Percentiles rank a stretch among this genome's conserved stretches.
These are phyloP conservation scores for Pseudolaguvia tuberculata DNA, from an alignment of 2,113 vertebrate species.

Conservation along the genomic window DNA sequence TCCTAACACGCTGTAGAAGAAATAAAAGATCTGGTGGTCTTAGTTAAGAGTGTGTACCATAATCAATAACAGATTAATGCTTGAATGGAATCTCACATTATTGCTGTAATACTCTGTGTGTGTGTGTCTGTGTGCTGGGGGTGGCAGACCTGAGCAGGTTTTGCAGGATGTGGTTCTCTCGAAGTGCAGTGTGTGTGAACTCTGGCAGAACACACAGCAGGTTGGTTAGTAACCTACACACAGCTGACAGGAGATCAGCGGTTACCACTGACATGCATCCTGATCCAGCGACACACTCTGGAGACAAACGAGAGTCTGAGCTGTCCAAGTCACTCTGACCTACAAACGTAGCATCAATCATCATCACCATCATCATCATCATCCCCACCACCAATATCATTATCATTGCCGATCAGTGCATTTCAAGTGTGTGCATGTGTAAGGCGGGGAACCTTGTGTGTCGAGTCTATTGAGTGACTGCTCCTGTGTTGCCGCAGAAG, in stretches of 20 bases:
- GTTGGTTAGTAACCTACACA: slow-evolving; percentile 83
- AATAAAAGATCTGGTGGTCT: background rate
- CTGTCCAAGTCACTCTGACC: slow-evolving; percentile 78
- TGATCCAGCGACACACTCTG: slow-evolving; percentile 60
- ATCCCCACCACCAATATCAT: too few species aligned
- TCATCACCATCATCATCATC: background rate
- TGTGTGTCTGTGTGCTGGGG: background rate
- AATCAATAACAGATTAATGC: background rate
- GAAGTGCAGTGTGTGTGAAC: slow-evolving; percentile 76
- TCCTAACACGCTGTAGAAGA: too few species aligned
- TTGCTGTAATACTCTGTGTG: background rate
- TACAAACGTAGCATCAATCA: slow-evolving; percentile 48
- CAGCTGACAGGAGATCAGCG: slow-evolving; percentile 78
- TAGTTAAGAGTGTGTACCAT: background rate
- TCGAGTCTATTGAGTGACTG: slow-evolving; percentile 66
- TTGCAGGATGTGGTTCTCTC: slow-evolving; percentile 68
- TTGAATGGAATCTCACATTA: background rate
- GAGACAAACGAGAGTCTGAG: slow-evolving; percentile 64
- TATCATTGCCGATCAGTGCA: too few species aligned
- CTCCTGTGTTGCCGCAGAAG: slow-evolving; percentile 58
- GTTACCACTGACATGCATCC: slow-evolving; percentile 76
- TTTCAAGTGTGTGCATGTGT: background rate
- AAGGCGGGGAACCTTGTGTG: slow-evolving; percentile 72
- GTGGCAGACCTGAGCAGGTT: slow-evolving; percentile 76
- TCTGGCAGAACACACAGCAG: slow-evolving; percentile 75